These are phyloP conservation scores for Sesia bembeciformis DNA, from an alignment of 2,888 invertebrate species.

Conservation along the genomic window DNA sequence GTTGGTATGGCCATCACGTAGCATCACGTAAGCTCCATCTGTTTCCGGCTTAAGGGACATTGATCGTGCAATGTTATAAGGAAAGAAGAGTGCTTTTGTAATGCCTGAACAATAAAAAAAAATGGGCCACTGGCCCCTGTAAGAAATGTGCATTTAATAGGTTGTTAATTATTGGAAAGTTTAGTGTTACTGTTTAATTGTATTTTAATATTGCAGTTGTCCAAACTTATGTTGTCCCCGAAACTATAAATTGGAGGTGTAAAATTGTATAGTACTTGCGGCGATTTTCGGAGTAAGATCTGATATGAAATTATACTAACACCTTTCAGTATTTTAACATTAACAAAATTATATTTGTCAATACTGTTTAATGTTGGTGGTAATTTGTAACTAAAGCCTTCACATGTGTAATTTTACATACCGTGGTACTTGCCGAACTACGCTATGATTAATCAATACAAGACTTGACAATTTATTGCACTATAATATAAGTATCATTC, in stretches of 20 bases:
- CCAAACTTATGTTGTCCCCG: no score
- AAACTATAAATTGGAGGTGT: no score
- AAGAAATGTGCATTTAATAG: conserved; percentile 65
- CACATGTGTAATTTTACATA: no score
- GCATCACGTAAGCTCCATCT: no score
- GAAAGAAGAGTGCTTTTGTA: conserved; percentile 4
- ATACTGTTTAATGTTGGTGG: no score
- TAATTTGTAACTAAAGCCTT: no score
- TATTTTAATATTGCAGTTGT: conserved; percentile 27
- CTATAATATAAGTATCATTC: conserved; percentile 19
- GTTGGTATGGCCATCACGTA: no score
- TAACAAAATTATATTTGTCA: neutral
- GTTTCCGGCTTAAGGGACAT: neutral
- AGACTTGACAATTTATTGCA: conserved; percentile 44
- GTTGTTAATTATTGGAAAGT: conserved; percentile 64
- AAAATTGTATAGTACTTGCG: no score
- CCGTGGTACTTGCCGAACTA: no score
- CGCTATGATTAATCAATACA: conserved; percentile 34
- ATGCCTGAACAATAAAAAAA: conserved; percentile 1
- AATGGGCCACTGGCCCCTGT: conserved; percentile 43
- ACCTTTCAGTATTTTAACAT: neutral
- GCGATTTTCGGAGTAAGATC: neutral
- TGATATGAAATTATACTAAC: neutral
- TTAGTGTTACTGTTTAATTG: conserved; percentile 64
- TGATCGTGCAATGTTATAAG: conserved; percentile 22